Base-by-base conservation (phyloP, 2,888 invertebrate genomes). In the Drymonia ruficornis region DNA sequence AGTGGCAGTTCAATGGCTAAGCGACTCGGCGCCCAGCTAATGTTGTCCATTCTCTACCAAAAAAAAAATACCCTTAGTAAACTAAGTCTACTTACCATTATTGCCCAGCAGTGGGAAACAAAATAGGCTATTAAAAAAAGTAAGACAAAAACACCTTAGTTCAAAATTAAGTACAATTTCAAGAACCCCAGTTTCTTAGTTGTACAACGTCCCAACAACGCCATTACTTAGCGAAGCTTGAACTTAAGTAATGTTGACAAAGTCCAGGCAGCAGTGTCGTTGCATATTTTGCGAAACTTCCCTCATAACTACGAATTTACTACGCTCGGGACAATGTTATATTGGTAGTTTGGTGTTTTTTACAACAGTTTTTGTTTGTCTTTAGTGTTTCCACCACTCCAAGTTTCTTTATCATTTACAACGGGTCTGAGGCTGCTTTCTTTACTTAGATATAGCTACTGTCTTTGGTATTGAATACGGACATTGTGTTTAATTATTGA, bases 261-360 rank as follows among this genome's bases (percentile, higher is more conserved):
- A 67, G 52, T 56, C 60, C 60, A 56, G 56, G 49, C 52, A 34
- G 60, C 31, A 0, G 4, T 63, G 61, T 64, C 65, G 54, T 56
- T 59, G 65, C 52, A 65, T 67, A 64, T 67, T 63, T 59, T 49
- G 48, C 43, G 7, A 49, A 65, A 67, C 47, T 65, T 65, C 47
- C 29, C 45, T 45, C 54, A 43, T 64, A 64, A 51, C 49, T 31
- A 36, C 36, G 59, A 52, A 47, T 56, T 59, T 59, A 53, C 52
- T 56, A 34, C n/a, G n/a, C n/a, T 59, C 2, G 31, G 29, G 40
- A 56, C 53, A 34, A 16, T 49, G 43, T 49, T 50, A 13, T n/a
- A 45, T 45, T 45, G 45, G 45, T 45, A 45, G 45, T 45, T 45
- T 45, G 45, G 9, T n/a, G n/a, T 15, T 28, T 43, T 43, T 45